These are phyloP conservation scores for Monopis laevigella DNA, from an alignment of 2,888 invertebrate species.

Conservation along the genomic window DNA sequence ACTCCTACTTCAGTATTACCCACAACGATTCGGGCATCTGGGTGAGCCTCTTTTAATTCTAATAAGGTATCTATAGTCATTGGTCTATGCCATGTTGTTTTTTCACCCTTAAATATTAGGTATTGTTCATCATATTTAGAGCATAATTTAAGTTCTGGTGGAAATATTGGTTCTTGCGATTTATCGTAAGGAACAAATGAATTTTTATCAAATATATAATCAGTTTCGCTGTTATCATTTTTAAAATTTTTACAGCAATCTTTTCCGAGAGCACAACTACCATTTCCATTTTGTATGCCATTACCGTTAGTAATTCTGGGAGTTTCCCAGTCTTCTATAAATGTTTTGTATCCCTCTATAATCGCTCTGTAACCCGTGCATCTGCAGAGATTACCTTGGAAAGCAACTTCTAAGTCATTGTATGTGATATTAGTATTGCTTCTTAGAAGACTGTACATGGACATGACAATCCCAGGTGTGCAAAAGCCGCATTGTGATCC, in stretches of 20 bases:
- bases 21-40: slow-evolving; percentile 78
- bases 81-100: slow-evolving; percentile 77
- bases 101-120: slow-evolving; percentile 53
- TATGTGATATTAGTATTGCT: slow-evolving; percentile 47
- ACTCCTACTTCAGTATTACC: slow-evolving; percentile 89
- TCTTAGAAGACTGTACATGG: slow-evolving; percentile 84
- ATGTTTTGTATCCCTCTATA: slow-evolving; percentile 82
- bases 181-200: slow-evolving; percentile 76
- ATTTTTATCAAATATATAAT: slow-evolving; percentile 66
- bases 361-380: slow-evolving; percentile 91
- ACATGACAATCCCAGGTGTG: slow-evolving; percentile 92
- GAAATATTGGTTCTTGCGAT: slow-evolving; percentile 85
- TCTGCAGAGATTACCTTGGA: slow-evolving; percentile 81
- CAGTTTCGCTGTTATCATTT: slow-evolving; percentile 50
- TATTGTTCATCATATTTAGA: slow-evolving; percentile 67
- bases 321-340: slow-evolving; percentile 76
- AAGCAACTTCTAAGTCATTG: slow-evolving; percentile 76
- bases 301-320: slow-evolving; percentile 37
- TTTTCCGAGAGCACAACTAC: slow-evolving; percentile 68
- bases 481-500: slow-evolving; percentile 92
- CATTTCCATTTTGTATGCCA: slow-evolving; percentile 25
- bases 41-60: slow-evolving; percentile 70
- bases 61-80: slow-evolving; percentile 68
- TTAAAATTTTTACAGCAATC: slow-evolving; percentile 69
- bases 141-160: slow-evolving; percentile 77